Base-by-base conservation (phyloP, 1,140 invertebrate genomes). In the Telenomus remus region DNA sequence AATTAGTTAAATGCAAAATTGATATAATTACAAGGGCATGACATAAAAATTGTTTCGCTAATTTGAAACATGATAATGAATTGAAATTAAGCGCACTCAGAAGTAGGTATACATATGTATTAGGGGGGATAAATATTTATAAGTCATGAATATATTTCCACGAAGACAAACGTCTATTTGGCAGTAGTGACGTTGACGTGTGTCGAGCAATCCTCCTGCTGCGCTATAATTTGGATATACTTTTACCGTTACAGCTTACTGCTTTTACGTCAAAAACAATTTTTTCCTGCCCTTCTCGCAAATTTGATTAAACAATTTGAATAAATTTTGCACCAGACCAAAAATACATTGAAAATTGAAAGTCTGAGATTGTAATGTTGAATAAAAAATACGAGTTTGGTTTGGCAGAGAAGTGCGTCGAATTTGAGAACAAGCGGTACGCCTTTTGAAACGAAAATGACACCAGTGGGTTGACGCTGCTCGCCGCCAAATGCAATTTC, bases 191-290 rank as follows among this genome's bases (percentile, higher is more conserved):
- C 71, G 59, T 71, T 78, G 80, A 76, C 76, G 79, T 63, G 81
- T 79, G 80, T 82, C 80, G 76, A 80, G 79, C 61, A 57, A 19
- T 71, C 60, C 56, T 76, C 59, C 70, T 72, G 74, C 60, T 69
- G 70, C 15, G 55, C 55, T 73, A 73, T 73, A 72, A 64, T 60
- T 73, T 65, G 9, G 35, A 14, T 55, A 50, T 60, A 70, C 60
- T 61, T 70, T 65, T 59, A 60, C 37, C 44, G 49, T 73, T 65
- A 72, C 9, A 16, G 49, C 60, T 72, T n/a, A 57, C 46, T 63
- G 49, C 47, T 34, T 60, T 64, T 59, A 65, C 43, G 35, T 57
- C 4, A 47, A 9, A 59, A 55, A 44, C 43, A 44, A 44, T 12
- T 44, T 44, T 44, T 44, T 44, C 12, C 12, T n/a, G 13, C 1